Base-by-base conservation (phyloP, 2,888 invertebrate genomes). In the Atethmia centrago region DNA sequence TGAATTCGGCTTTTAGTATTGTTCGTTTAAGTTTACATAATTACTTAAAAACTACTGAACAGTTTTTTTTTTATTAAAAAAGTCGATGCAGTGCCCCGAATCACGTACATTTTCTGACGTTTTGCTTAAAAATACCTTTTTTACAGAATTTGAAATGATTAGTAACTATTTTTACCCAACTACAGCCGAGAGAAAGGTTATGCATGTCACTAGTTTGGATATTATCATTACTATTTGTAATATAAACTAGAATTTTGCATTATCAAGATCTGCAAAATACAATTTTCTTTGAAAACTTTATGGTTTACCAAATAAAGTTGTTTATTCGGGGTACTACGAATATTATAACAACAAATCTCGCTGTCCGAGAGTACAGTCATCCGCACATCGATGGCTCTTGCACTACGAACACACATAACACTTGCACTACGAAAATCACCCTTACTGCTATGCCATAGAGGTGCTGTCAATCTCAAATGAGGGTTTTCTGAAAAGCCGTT, bases 31-130 rank as follows among this genome's bases (percentile, higher is more conserved):
- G 5, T 62, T 74, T 64, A 74, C 49, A 69, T 58, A 3, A 71
- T 70, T 77, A 80, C 80, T 85, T 82, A 82, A 21, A 40, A 55
- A 59, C 79, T 85, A 85, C 31, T 80, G 77, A 85, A 85, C 78
- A 67, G n/a, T 69, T 76, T 68, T 68, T 71, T 28, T 58, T 83
- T 79, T 53, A 64, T 36, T 56, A 7, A 58, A 64, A 42, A 67
- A 10, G 1, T 42, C 40, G 16, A 42, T 49, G 31, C 31, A 55
- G 19, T 28, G 1, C 36, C 79, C 72, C 65, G 53, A 71, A 51
- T 28, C 21, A 9, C 7, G 14, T 45, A 3, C 3, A 36, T 36
- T 36, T 36, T 31, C 31, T 9, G 1, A 12, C 2, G 3, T 19
- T 2, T 42, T 53, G 3, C 14, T 25, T 25, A 47, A 1, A n/a